Conservation (phyloP, 2,888 invertebrate genomes). For the Pristionchus mayeri region DNA sequence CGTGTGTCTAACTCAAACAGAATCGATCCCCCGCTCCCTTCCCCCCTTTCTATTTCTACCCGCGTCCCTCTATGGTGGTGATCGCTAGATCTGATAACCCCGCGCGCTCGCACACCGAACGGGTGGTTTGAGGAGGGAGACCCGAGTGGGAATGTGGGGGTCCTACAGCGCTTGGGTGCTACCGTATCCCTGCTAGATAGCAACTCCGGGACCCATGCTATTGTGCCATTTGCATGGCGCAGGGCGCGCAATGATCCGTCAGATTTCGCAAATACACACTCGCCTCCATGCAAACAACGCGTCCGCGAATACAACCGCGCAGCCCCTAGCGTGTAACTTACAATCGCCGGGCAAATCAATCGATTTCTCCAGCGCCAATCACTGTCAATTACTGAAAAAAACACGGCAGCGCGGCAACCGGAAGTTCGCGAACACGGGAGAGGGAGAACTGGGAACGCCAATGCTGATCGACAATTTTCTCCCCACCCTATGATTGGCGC, state of each 20-base stretch:
- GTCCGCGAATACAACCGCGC: no score
- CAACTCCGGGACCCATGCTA: not conserved
- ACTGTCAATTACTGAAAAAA: no score
- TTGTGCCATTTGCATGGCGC: not conserved
- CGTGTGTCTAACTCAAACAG: slow-evolving; percentile 32
- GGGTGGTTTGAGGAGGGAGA: not conserved
- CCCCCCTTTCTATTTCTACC: not conserved
- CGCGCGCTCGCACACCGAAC: not conserved
- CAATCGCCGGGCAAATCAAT: no score
- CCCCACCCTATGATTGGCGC: no score
- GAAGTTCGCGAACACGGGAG: no score
- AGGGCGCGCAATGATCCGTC: not conserved
- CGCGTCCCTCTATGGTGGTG: not conserved
- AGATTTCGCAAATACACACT: not conserved
- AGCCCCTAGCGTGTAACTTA: no score
- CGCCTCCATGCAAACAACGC: not conserved
- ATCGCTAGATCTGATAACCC: slow-evolving; percentile 13
- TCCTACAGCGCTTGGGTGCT: not conserved
- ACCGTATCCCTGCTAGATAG: not conserved
- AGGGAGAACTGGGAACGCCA: no score
- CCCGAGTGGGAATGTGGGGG: not conserved
- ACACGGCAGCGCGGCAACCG: slow-evolving; percentile 7
- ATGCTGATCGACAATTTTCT: no score
- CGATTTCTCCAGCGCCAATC: no score
- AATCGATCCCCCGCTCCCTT: not conserved